A percentile compares a stretch with the other conserved stretches of the same genome.
phyloP scores from a whole-genome alignment of 2,888 invertebrate species.

The Drosophila anomelani region DNA sequence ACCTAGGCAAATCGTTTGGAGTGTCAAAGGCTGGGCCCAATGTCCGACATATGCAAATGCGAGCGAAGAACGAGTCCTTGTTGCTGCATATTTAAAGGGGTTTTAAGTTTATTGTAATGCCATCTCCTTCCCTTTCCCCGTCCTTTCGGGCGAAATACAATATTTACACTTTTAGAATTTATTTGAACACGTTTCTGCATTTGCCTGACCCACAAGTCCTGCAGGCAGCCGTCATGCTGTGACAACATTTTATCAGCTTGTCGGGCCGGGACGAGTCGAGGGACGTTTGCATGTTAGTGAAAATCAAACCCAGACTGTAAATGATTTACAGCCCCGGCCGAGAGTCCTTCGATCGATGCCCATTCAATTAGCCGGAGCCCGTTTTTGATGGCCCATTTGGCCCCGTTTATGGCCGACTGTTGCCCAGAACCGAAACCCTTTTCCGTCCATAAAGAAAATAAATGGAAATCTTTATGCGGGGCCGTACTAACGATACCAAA shows the following conservation, averaged over 20 bases:
- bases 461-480: conserved; percentile 20
- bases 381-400: conserved; percentile 48
- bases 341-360: conserved; percentile 37
- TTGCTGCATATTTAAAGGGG: conserved; percentile 69
- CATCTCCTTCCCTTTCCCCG: neutral
- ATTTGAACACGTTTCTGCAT: conserved; percentile 65
- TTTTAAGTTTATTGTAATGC: conserved; percentile 56
- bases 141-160: conserved; percentile 52
- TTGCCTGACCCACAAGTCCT: conserved; percentile 37
- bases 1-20: conserved; percentile 74
- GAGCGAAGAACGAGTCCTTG: conserved; percentile 15
- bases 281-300: conserved; percentile 58
- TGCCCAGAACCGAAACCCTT: conserved; percentile 7
- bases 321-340: conserved; percentile 62
- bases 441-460: conserved; percentile 39
- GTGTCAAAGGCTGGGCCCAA: conserved; percentile 68
- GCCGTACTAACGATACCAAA: conserved; percentile 9
- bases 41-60: conserved; percentile 70
- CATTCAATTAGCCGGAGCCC: conserved; percentile 69
- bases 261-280: conserved; percentile 19
- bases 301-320: conserved; percentile 64
- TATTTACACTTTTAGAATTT: conserved; percentile 74
- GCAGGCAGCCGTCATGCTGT: conserved; percentile 68
- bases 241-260: conserved; percentile 68
- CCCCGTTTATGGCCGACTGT: conserved; percentile 37